These are phyloP conservation scores for Lottia gigantea DNA, from an alignment of 2,888 invertebrate genomes.

Conservation along the genomic window DNA sequence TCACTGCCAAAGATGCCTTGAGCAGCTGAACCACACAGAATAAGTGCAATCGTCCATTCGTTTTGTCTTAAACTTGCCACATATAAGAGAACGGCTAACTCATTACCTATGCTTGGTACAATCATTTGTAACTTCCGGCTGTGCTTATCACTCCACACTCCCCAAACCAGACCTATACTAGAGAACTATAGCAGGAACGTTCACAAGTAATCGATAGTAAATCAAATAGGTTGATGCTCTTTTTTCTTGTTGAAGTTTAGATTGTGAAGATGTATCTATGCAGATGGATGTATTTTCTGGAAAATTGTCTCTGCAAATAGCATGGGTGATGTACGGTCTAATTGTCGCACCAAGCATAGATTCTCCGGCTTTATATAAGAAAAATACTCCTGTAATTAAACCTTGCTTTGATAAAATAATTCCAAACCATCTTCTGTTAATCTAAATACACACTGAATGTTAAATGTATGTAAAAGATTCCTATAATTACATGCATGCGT, in stretches of 20 bases:
- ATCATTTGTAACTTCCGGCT: slow-evolving; percentile 61
- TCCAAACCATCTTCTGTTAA: background rate
- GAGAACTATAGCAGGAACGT: slow-evolving; percentile 59
- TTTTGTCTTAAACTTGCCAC: slow-evolving; percentile 46
- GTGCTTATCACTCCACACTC: slow-evolving; percentile 64
- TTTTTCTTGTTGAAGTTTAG: background rate
- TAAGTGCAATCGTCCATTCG: slow-evolving; percentile 38
- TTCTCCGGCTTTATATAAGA: slow-evolving; percentile 66
- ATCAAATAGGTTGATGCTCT: slow-evolving; percentile 58
- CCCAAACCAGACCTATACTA: slow-evolving; percentile 64
- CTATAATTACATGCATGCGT: too few species aligned
- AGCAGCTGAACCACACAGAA: slow-evolving; percentile 56
- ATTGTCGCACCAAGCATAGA: slow-evolving; percentile 66
- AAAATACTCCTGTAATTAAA: slow-evolving; percentile 58
- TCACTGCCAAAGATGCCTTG: slow-evolving; percentile 62
- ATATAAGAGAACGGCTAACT: slow-evolving; percentile 56
- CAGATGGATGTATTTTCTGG: slow-evolving; percentile 39
- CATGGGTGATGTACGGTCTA: slow-evolving; percentile 61
- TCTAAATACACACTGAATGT: too few species aligned
- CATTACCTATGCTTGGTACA: slow-evolving; percentile 58
- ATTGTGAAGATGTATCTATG: slow-evolving; percentile 5
- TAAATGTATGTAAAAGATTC: too few species aligned
- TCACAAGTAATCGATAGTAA: slow-evolving; percentile 55
- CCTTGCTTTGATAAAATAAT: background rate
- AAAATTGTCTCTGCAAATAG: slow-evolving; percentile 52